These are phyloP conservation scores for Octodonta nipae DNA, from an alignment of 2,888 invertebrate species.

Conservation along the genomic window DNA sequence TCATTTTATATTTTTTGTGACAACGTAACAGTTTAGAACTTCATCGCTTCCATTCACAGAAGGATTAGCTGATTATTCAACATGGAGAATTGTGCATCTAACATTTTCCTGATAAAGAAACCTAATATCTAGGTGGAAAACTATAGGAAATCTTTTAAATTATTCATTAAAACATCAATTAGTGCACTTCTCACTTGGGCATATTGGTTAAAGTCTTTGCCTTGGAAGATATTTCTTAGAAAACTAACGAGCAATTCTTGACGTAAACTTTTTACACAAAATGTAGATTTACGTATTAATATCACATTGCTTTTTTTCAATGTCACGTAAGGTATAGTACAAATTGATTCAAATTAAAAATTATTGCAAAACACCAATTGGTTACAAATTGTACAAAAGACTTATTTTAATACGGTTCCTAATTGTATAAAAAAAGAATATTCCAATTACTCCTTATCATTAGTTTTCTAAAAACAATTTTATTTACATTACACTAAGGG, in stretches of 20 bases:
- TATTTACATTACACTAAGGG: constrained; percentile 8
- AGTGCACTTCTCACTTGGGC: constrained; percentile 9
- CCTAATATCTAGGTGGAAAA: no score
- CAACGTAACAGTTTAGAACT: constrained; percentile 17
- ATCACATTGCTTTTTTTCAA: constrained; percentile 8
- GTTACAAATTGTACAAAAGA: background rate
- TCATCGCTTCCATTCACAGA: constrained; percentile 20
- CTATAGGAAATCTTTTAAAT: no score
- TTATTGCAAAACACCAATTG: no score
- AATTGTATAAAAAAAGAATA: background rate
- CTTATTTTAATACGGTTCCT: no score
- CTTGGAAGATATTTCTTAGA: constrained; percentile 5
- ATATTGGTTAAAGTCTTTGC: constrained; percentile 9
- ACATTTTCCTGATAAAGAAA: no score
- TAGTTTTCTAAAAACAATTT: constrained; percentile 5
- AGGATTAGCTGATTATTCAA: constrained; percentile 6
- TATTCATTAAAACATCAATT: constrained; percentile 7
- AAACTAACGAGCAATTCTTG: constrained; percentile 3
- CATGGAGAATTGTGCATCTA: constrained; percentile 19
- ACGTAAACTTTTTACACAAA: background rate
- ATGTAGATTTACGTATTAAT: constrained; percentile 10
- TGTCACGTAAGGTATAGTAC: constrained; percentile 1
- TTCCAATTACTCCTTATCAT: background rate
- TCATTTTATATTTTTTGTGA: constrained; percentile 6
- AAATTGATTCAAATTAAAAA: background rate